These are phyloP conservation scores for Caenorhabditis zanzibari DNA, from an alignment of 2,888 invertebrate genomes.

Conservation along the genomic window DNA sequence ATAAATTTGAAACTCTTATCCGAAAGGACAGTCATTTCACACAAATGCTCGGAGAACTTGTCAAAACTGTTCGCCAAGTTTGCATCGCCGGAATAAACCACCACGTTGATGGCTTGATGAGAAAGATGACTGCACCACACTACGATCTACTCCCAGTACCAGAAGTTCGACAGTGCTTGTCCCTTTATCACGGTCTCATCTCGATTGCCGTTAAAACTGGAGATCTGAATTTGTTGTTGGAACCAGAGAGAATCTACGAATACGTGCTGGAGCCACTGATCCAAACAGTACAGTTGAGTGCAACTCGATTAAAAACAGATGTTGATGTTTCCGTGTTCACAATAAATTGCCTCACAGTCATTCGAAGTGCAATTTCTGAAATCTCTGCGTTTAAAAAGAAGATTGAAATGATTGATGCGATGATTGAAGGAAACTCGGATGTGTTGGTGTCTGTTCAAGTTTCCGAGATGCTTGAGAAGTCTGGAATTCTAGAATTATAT, in stretches of 20 bases:
- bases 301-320: conserved; percentile 41
- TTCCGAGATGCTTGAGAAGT: conserved; percentile 48
- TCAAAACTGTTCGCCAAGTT: conserved; percentile 49
- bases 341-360: conserved; percentile 59
- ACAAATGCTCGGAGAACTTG: conserved; percentile 51
- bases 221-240: conserved; percentile 32
- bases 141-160: conserved; percentile 53
- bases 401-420: conserved; percentile 63
- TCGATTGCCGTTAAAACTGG: conserved; percentile 36
- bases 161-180: conserved; percentile 47
- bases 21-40: conserved; percentile 46
- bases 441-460: conserved; percentile 55
- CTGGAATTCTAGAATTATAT: conserved; percentile 61
- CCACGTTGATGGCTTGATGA: conserved; percentile 49
- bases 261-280: conserved; percentile 54
- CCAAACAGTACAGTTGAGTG: conserved; percentile 57
- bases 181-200: conserved; percentile 47
- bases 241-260: conserved; percentile 51
- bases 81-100: conserved; percentile 57
- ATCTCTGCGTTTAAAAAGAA: conserved; percentile 40
- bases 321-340: conserved; percentile 57
- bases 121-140: conserved; percentile 58
- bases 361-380: conserved; percentile 51
- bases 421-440: conserved; percentile 63
- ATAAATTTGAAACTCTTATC: conserved; percentile 51